A percentile compares a stretch with the other conserved stretches of the same genome.
These are phyloP conservation scores for Lysandra coridon DNA, from an alignment of 2,888 invertebrate genomes.

Conservation along the genomic window DNA sequence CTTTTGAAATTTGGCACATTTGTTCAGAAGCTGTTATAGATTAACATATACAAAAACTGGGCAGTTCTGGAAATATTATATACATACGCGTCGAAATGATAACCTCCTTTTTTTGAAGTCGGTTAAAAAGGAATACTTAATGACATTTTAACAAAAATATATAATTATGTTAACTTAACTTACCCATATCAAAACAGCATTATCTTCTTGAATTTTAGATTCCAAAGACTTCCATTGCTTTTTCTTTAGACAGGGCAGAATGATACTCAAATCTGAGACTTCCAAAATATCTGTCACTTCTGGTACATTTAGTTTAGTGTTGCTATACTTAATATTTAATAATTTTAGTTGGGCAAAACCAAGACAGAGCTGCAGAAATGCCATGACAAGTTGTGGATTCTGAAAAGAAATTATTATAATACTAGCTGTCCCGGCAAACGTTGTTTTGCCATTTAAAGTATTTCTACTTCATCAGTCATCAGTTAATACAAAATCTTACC, in stretches of 20 bases:
- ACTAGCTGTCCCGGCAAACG: no score
- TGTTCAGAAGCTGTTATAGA: no score
- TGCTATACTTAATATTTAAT: slow-evolving; percentile 66
- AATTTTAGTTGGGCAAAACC: slow-evolving; percentile 63
- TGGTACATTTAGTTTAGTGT: slow-evolving; percentile 53
- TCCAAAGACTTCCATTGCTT: slow-evolving; percentile 59
- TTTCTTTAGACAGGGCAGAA: slow-evolving; percentile 60
- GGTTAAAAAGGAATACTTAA: no score
- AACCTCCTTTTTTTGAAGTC: no score
- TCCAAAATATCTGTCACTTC: slow-evolving; percentile 42
- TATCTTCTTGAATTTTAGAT: slow-evolving; percentile 49
- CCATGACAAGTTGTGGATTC: slow-evolving; percentile 54
- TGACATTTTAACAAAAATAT: no score
- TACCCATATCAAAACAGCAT: slow-evolving; percentile 57
- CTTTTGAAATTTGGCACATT: no score
- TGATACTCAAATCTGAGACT: slow-evolving; percentile 53
- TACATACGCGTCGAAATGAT: no score
- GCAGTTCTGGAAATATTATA: no score
- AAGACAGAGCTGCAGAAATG: slow-evolving; percentile 61
- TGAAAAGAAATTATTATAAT: slow-evolving; percentile 49
- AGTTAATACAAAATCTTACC: no score
- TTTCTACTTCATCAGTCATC: no score
- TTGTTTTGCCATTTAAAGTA: no score
- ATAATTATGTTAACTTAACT: slow-evolving; percentile 39
- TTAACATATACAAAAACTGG: no score